phyloP scores from a whole-genome alignment of 2,797 vertebrate genomes.

The Alfaro cultratus region DNA sequence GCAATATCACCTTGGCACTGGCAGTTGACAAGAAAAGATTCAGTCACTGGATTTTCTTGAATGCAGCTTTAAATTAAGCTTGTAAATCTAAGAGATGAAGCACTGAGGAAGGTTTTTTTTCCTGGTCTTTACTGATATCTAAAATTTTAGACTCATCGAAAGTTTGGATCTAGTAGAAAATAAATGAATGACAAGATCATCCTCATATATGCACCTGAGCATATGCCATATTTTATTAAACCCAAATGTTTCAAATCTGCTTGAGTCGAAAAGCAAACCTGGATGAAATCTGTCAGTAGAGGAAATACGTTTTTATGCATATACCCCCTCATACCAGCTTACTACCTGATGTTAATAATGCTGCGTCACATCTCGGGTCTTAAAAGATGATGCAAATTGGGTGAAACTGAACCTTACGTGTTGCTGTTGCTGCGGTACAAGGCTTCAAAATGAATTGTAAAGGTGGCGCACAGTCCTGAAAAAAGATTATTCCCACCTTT shows the following conservation, averaged over 20 bases:
- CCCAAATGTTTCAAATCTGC: neutral
- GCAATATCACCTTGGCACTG: constrained; percentile 32
- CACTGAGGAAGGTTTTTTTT: neutral
- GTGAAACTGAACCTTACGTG: neutral
- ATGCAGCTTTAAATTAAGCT: constrained; percentile 41
- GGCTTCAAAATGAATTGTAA: constrained; percentile 13
- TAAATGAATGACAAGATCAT: neutral
- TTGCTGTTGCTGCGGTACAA: neutral
- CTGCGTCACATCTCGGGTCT: neutral
- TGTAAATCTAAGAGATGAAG: neutral
- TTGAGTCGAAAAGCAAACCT: neutral
- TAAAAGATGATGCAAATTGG: neutral
- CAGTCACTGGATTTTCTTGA: constrained; percentile 32
- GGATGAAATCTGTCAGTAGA: neutral
- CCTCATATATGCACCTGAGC: neutral
- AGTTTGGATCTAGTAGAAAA: neutral
- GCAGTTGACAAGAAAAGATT: constrained; percentile 26
- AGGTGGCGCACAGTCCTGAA: constrained; percentile 17
- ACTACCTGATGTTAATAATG: neutral
- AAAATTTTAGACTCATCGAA: neutral
- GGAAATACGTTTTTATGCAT: neutral
- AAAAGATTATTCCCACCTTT: constrained; percentile 25
- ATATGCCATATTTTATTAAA: neutral
- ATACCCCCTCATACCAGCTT: neutral
- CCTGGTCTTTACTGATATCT: neutral